phyloP scores from a whole-genome alignment of 2,888 invertebrate genomes.

The Steinernema scapterisci region DNA sequence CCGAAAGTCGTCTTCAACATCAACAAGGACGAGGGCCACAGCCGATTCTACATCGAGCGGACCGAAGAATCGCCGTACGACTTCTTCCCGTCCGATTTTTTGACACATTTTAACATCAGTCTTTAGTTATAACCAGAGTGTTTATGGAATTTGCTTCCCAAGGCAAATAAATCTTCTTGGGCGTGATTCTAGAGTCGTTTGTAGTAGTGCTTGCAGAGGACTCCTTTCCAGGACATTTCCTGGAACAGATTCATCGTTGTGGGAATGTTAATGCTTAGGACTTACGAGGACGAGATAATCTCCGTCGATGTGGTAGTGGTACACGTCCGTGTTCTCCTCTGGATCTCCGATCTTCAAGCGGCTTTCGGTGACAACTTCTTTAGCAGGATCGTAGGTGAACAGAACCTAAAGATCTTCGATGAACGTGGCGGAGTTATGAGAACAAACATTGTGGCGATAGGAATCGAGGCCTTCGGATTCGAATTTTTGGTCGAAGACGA shows the following conservation, averaged over 20 bases:
- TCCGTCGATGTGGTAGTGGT: constrained; percentile 15
- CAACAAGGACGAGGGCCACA: constrained; percentile 11
- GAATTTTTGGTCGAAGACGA: constrained; percentile 22
- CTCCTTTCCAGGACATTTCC: constrained; percentile 12
- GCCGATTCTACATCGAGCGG: constrained; percentile 15
- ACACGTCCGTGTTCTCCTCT: constrained; percentile 11
- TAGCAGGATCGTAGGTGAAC: constrained; percentile 10
- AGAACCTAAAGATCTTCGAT: background rate
- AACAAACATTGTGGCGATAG: constrained; percentile 11
- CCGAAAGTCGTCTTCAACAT: constrained; percentile 1
- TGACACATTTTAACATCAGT: constrained; percentile 15
- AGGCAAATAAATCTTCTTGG: background rate
- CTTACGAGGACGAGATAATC: constrained; percentile 17
- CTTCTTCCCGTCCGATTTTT: constrained; percentile 9
- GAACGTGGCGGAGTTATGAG: background rate
- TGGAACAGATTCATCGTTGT: background rate
- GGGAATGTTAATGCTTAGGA: background rate
- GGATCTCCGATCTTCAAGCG: constrained; percentile 16
- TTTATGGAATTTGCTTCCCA: background rate
- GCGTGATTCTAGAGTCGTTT: background rate
- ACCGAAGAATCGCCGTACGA: background rate
- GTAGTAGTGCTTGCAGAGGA: constrained; percentile 15
- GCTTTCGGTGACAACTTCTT: constrained; percentile 2
- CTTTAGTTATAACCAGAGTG: background rate
- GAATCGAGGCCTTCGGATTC: constrained; percentile 21